phyloP scores from a whole-genome alignment of 2,797 vertebrate genomes.

The Xiphorhynchus erythropygius region DNA sequence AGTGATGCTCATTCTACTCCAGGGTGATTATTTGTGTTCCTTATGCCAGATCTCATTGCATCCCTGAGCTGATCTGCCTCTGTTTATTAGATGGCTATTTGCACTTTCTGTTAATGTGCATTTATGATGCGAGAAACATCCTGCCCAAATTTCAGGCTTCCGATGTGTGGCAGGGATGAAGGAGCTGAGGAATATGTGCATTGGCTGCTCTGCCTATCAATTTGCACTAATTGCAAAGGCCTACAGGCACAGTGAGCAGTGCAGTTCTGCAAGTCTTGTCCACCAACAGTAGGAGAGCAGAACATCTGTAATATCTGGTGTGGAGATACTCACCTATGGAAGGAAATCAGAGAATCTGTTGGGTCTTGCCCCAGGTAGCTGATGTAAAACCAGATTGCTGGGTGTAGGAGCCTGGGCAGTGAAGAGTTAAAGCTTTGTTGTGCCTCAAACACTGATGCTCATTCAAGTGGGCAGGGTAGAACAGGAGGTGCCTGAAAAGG shows the following conservation, averaged over 20 bases:
- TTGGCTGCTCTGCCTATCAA: not conserved
- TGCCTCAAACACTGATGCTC: not conserved
- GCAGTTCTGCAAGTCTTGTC: not conserved
- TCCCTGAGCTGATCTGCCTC: not conserved
- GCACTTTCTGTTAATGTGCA: conserved; percentile 27
- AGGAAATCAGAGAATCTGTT: not conserved
- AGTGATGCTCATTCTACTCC: not conserved
- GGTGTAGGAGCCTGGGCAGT: not conserved
- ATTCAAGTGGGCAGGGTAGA: not conserved
- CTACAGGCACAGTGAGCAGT: not conserved
- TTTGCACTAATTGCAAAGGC: not conserved
- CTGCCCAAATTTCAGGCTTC: not conserved
- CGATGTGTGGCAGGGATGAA: not conserved
- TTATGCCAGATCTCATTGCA: conserved; percentile 48
- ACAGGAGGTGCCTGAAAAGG: not conserved
- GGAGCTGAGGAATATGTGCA: not conserved
- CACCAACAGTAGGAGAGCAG: not conserved
- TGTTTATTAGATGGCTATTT: conserved; percentile 31
- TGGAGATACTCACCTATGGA: not conserved
- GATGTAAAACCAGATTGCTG: not conserved
- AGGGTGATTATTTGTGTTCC: conserved; percentile 52
- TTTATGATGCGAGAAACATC: conserved; percentile 26
- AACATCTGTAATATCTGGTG: not conserved
- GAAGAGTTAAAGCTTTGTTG: not conserved
- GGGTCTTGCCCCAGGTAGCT: not conserved